phyloP scores from a whole-genome alignment of 2,113 vertebrate genomes.

The Phyllopteryx taeniolatus region DNA sequence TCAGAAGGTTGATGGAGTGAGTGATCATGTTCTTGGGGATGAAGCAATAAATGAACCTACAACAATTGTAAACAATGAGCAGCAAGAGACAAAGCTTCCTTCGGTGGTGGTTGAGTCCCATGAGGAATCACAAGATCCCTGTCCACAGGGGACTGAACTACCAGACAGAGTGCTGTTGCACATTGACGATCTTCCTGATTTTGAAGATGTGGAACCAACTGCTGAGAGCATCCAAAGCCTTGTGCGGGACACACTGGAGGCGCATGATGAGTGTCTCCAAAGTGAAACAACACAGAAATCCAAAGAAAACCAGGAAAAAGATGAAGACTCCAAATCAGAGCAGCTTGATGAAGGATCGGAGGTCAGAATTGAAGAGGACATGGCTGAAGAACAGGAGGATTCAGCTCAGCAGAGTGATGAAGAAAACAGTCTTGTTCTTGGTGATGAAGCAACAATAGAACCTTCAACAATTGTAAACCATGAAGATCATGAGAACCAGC shows the following conservation, averaged over 20 bases:
- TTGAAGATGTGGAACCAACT: neutral
- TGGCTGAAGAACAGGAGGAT: slow-evolving; percentile 32
- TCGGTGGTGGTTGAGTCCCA: neutral
- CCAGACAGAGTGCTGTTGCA: slow-evolving; percentile 43
- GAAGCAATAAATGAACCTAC: neutral
- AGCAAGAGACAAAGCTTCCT: neutral
- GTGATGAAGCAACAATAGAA: neutral
- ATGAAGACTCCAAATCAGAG: slow-evolving; percentile 26
- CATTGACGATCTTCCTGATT: slow-evolving; percentile 78
- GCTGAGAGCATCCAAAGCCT: neutral
- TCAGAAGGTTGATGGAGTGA: neutral
- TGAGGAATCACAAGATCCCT: slow-evolving; percentile 8
- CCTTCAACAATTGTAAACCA: neutral
- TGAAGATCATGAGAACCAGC: slow-evolving; percentile 15
- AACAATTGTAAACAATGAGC: neutral
- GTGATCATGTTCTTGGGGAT: neutral
- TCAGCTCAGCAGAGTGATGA: neutral
- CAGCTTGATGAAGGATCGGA: slow-evolving; percentile 4
- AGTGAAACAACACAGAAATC: neutral
- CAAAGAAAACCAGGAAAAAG: slow-evolving; percentile 21
- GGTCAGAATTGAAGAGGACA: neutral
- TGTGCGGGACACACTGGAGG: neutral
- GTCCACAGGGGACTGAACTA: slow-evolving; percentile 40
- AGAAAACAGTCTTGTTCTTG: neutral
- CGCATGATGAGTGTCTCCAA: slow-evolving; percentile 32